A percentile compares a stretch with the other conserved stretches of the same genome.
phyloP scores from a whole-genome alignment of 2,797 vertebrate genomes.

The Eulemur albifrons region DNA sequence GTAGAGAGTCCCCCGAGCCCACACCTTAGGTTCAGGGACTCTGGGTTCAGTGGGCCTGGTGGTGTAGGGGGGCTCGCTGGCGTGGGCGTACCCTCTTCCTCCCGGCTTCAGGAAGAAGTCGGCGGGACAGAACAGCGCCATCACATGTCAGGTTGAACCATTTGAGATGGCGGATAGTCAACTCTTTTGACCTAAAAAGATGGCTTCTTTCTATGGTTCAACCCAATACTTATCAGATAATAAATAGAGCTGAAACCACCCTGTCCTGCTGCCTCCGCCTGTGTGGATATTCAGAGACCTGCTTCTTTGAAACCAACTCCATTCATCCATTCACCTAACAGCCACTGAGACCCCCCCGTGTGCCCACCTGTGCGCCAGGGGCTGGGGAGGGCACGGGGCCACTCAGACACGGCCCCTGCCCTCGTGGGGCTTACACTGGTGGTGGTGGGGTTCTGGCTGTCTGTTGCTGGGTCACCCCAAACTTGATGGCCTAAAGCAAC shows the following conservation, averaged over 20 bases:
- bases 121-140: neutral
- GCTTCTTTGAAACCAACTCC: neutral
- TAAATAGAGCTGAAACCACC: accelerated
- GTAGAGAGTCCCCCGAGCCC: neutral
- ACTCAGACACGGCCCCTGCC: neutral
- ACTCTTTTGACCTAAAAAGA: neutral
- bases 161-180: neutral
- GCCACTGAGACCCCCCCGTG: neutral
- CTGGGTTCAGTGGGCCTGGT: neutral
- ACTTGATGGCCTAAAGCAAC: neutral
- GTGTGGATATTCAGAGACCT: neutral
- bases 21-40: neutral
- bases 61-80: neutral
- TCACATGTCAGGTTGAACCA: neutral
- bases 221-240: neutral
- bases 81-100: neutral
- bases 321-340: neutral
- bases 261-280: accelerated
- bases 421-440: neutral
- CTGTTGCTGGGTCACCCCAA: neutral
- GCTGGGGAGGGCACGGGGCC: neutral
- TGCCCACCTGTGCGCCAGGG: neutral
- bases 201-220: neutral
- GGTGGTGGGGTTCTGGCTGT: neutral
- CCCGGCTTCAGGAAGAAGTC: neutral